A percentile compares a stretch with the other conserved stretches of the same genome.
Evolutionary conservation across 1,140 invertebrate species (phyloP).

Genomic region (Notospermus geniculatus): DNA sequence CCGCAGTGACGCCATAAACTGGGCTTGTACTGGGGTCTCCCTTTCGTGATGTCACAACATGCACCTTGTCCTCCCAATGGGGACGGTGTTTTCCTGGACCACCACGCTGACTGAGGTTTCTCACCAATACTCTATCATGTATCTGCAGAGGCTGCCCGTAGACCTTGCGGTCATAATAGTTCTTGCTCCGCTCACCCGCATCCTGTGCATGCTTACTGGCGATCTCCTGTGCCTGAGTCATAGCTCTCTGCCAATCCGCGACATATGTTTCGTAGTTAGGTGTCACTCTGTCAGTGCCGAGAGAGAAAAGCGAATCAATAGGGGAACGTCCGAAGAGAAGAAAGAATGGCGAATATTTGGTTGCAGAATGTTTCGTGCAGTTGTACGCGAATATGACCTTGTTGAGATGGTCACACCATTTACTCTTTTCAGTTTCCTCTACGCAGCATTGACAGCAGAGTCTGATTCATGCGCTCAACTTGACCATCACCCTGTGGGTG

Average conservation of each 20-base stretch:
- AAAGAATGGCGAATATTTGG: constrained; percentile 23
- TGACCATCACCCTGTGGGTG: constrained; percentile 2
- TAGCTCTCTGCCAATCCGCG: constrained; percentile 11
- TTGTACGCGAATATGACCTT: constrained; percentile 26
- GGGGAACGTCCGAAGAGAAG: constrained; percentile 23
- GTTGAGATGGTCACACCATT: constrained; percentile 25
- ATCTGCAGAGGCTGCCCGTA: constrained; percentile 1
- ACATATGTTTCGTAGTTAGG: not conserved
- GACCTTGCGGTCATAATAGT: constrained; percentile 10
- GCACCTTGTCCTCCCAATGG: constrained; percentile 21
- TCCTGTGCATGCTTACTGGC: not conserved
- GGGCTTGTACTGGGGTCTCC: not conserved
- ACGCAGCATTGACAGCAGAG: constrained; percentile 21
- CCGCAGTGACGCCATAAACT: too few species aligned
- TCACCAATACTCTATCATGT: constrained; percentile 27
- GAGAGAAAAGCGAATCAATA: constrained; percentile 18
- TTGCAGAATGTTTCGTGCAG: constrained; percentile 19
- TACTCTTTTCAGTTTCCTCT: constrained; percentile 12
- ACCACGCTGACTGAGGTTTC: constrained; percentile 25
- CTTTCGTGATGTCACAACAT: constrained; percentile 9
- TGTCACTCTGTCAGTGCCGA: too few species aligned
- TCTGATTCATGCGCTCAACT: constrained; percentile 12
- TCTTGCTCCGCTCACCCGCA: not conserved
- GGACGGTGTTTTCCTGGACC: constrained; percentile 26
- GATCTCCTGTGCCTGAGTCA: constrained; percentile 9